Evolutionary conservation across 2,888 invertebrate species (phyloP), one percentile per base, ranked within the genome.

Genomic region (Teleiodes luculella): DNA sequence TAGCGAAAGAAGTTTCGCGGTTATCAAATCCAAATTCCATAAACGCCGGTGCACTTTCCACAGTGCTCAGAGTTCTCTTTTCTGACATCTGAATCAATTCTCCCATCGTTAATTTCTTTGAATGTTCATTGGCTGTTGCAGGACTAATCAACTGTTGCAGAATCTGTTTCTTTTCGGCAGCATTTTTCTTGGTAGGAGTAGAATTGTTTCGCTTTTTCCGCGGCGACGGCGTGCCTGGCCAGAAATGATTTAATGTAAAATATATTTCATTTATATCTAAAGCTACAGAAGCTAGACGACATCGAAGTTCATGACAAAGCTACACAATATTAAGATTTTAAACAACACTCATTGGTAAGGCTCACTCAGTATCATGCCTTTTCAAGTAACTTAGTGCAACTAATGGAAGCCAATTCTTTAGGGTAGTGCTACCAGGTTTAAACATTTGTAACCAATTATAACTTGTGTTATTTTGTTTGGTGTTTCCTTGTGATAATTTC

Each of bases 191-290:
- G 8, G 94, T 93, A 18, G 94, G 95, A 18, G 95, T 95, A 7
- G 95, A 95, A 77, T 94, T 95, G 83, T 94, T 95, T 65, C 95
- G 91, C 82, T 94, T 94, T 85, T 95, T 94, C 67, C 94, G 92
- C 47, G 94, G 95, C 52, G 95, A 95, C 28, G 95, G 95, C 37
- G 94, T 93, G 73, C 94, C 95, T 95, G 86, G 64, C 72, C 64
- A 68, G 64, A 70, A 73, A 70, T 6, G 52, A 11, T 46, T 39
- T 18, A 51, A 41, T 54, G 51, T 51, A 36, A 53, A 11, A 46
- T 16, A 59, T 50, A 52, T 49, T 57, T 24, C 30, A 52, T 43
- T 50, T 41, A 54, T 36, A 31, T 53, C 7, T 36, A 45, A 11
- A 62, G 60, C 71, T 73, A 78, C 67, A 65, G 39, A 79, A 81